Evolutionary conservation across 2,113 vertebrate genomes (phyloP).

Genomic region (Phalacrocorax brasilianus): DNA sequence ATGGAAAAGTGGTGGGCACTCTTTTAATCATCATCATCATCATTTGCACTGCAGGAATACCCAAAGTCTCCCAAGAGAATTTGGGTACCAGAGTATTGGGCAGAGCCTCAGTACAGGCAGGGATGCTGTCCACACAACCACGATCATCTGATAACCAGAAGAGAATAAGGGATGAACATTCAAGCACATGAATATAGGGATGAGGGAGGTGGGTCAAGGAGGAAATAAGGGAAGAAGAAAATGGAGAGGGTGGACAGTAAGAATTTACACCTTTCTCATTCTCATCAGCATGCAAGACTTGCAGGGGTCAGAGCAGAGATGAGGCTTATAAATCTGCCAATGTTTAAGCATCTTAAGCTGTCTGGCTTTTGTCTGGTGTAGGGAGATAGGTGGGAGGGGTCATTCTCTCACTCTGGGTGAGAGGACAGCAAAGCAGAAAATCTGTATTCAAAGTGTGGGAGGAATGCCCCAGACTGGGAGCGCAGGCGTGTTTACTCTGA

Average conservation of each 20-base stretch:
- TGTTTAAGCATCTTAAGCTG: conserved; percentile 45
- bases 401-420: conserved; percentile 8
- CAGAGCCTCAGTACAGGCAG: background rate
- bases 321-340: conserved; percentile 26
- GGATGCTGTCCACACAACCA: background rate
- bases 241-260: background rate
- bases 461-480: background rate
- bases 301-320: background rate
- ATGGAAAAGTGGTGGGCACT: background rate
- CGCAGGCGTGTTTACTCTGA: background rate
- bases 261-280: background rate
- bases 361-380: conserved; percentile 51
- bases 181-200: background rate
- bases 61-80: background rate
- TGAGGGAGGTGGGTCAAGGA: background rate
- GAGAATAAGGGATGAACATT: background rate
- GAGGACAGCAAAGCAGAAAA: background rate
- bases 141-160: background rate
- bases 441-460: conserved; percentile 42
- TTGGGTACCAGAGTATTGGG: background rate
- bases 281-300: background rate
- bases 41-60: background rate
- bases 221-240: background rate
- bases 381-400: conserved; percentile 37
- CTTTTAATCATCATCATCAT: background rate